These are phyloP conservation scores for Brachypterus glaber DNA, from an alignment of 2,888 invertebrate species.

Conservation along the genomic window DNA sequence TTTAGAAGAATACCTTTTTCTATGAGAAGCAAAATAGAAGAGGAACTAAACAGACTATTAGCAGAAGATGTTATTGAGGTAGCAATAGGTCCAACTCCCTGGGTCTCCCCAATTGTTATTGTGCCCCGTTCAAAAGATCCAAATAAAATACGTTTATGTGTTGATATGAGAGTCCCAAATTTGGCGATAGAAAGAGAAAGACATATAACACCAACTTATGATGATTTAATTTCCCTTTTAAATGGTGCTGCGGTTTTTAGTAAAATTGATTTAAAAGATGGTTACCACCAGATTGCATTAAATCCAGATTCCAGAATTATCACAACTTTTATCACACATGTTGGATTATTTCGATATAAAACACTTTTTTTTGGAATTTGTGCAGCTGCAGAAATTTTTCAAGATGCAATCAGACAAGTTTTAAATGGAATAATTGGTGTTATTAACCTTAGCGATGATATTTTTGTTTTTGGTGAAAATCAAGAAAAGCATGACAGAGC, in stretches of 20 bases:
- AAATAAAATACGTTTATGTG: conserved; percentile 14
- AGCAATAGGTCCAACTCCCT: conserved; percentile 16
- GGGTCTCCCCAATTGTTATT: conserved; percentile 22
- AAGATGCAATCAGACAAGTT: conserved; percentile 32
- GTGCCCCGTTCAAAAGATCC: conserved; percentile 17
- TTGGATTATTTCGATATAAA: conserved; percentile 34
- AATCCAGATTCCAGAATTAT: conserved; percentile 27
- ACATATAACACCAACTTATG: conserved; percentile 19
- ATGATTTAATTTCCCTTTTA: conserved; percentile 17
- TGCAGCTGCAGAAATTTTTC: conserved; percentile 38
- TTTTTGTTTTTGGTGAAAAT: conserved; percentile 28
- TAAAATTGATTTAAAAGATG: conserved; percentile 32
- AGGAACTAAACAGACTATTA: conserved; percentile 14
- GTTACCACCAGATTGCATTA: conserved; percentile 34
- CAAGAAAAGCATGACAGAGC: conserved; percentile 27
- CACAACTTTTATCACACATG: conserved; percentile 34
- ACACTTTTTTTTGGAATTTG: conserved; percentile 32
- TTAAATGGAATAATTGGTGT: conserved; percentile 27
- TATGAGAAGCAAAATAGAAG: conserved; percentile 13
- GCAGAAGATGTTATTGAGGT: conserved; percentile 18
- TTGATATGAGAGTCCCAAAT: conserved; percentile 20
- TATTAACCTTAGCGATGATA: conserved; percentile 34
- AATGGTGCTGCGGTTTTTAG: conserved; percentile 19
- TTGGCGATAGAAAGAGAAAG: conserved; percentile 20
- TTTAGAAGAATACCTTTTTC: conserved; percentile 18